A percentile compares a stretch with the other conserved stretches of the same genome.
Evolutionary conservation across 92 coral and sea anemone species (phyloP).

Genomic region (Heliopora coerulea): DNA sequence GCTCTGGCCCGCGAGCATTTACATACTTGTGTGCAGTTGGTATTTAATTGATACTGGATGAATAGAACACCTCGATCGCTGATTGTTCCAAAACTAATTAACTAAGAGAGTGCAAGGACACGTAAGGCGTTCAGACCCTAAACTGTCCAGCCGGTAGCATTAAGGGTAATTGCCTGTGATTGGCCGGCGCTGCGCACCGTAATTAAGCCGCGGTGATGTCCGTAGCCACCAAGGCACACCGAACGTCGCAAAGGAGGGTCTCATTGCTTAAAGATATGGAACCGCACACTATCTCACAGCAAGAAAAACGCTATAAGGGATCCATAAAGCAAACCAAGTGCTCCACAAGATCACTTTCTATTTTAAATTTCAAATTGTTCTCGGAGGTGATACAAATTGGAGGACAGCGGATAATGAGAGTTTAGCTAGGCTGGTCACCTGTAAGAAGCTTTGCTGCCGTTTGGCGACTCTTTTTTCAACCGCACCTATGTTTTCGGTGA

Average conservation of each 20-base stretch:
- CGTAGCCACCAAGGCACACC: not conserved
- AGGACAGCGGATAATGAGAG: too few relatives aligned
- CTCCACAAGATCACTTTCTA: too few relatives aligned
- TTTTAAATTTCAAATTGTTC: too few relatives aligned
- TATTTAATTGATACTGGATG: constrained; percentile 35
- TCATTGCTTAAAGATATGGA: not conserved
- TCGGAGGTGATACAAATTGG: too few relatives aligned
- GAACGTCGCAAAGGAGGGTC: not conserved
- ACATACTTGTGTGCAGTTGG: constrained; percentile 15
- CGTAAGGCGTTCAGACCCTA: not conserved
- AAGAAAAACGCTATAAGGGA: too few relatives aligned
- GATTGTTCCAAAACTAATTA: constrained; percentile 37
- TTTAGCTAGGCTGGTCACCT: not conserved
- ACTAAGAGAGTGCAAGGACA: constrained; percentile 12
- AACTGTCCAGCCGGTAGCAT: constrained; percentile 17
- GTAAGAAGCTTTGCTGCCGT: too few relatives aligned
- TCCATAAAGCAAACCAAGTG: too few relatives aligned
- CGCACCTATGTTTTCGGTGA: too few relatives aligned
- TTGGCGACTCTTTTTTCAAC: too few relatives aligned
- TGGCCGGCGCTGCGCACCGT: constrained; percentile 34
- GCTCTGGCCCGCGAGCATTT: not conserved
- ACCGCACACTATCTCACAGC: too few relatives aligned
- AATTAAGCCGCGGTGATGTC: constrained; percentile 33
- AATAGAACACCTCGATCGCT: constrained; percentile 11
- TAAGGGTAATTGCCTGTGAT: constrained; percentile 35